Base-by-base conservation (phyloP, 2,888 invertebrate species). In the Diadegma fenestrale region DNA sequence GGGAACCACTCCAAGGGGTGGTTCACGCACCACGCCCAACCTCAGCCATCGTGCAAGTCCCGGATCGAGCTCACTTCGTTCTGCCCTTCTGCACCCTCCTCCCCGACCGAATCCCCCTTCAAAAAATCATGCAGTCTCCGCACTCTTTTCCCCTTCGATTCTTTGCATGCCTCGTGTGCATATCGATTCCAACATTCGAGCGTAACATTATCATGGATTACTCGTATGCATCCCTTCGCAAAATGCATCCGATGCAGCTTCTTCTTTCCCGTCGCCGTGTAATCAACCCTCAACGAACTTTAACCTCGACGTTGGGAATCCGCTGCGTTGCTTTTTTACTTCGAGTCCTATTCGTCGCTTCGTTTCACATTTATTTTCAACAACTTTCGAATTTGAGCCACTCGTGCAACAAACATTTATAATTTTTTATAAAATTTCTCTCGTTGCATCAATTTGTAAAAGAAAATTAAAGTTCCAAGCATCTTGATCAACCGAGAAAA, bases 1-100 rank as follows among this genome's bases (percentile, higher is more conserved):
- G 80, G 71, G 80, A 33, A 58, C 43, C 58, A 69, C 72, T 45
- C 43, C 45, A 10, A 77, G 80, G 83, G 82, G 66, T 86, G 80
- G 83, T 72, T 80, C 80, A 88, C 89, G 90, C 90, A 93, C 93
- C 93, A 93, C 94, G 93, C 93, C 93, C 93, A 93, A 92, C 93
- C 93, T 92, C 90, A 89, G 79, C 68, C 75, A 83, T 87, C 89
- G 89, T 89, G 87, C 90, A 89, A 91, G 91, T 89, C 88, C 89
- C 72, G 87, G 89, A 89, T 91, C 80, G 76, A 72, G 63, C 90
- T 82, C 78, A 87, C 84, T 82, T 85, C 80, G 85, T 76, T 85
- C 79, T 83, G 75, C 84, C 45, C 77, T 71, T 77, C 80, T 80
- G 79, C 82, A 81, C 76, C 80, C 76, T 66, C 8, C 63, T 14